Evolutionary conservation across 2,888 invertebrate genomes (phyloP).

Genomic region (Calliphora vomitoria): DNA sequence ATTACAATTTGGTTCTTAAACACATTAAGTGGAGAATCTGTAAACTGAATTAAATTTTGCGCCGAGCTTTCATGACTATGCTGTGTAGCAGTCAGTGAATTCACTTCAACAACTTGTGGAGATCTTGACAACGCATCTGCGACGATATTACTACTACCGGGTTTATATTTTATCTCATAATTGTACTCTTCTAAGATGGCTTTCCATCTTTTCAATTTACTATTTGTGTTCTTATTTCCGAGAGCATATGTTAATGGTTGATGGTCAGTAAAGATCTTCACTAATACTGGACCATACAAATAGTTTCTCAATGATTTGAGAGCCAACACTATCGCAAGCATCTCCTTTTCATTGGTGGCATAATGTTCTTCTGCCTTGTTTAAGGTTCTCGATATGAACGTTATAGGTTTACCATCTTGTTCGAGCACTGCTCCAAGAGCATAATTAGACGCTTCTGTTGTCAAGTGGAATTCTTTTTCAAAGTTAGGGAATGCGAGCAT

Average conservation of each 20-base stretch:
- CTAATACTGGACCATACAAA: slow-evolving; percentile 32
- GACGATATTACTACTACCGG: slow-evolving; percentile 22
- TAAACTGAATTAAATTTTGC: slow-evolving; percentile 16
- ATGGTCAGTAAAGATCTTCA: slow-evolving; percentile 30
- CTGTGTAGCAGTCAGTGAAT: slow-evolving; percentile 24
- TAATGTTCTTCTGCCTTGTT: slow-evolving; percentile 61
- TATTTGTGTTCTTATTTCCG: slow-evolving; percentile 39
- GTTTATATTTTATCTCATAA: slow-evolving; percentile 44
- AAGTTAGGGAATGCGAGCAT: slow-evolving; percentile 29
- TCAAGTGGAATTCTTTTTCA: slow-evolving; percentile 43
- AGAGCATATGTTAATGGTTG: slow-evolving; percentile 26
- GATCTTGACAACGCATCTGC: slow-evolving; percentile 37
- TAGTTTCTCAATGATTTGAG: slow-evolving; percentile 50
- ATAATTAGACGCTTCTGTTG: slow-evolving; percentile 37
- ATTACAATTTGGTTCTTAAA: slow-evolving; percentile 27
- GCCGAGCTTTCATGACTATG: slow-evolving; percentile 10
- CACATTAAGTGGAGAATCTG: slow-evolving; percentile 26
- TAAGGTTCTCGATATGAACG: slow-evolving; percentile 56
- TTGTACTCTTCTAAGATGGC: slow-evolving; percentile 35
- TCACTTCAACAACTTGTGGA: not conserved
- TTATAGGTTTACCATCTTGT: slow-evolving; percentile 53
- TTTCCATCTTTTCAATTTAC: slow-evolving; percentile 30
- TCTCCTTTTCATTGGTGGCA: slow-evolving; percentile 61
- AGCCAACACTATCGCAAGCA: slow-evolving; percentile 26
- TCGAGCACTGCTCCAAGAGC: slow-evolving; percentile 31